phyloP scores from a whole-genome alignment of 2,113 vertebrate genomes.

The Dascyllus trimaculatus region DNA sequence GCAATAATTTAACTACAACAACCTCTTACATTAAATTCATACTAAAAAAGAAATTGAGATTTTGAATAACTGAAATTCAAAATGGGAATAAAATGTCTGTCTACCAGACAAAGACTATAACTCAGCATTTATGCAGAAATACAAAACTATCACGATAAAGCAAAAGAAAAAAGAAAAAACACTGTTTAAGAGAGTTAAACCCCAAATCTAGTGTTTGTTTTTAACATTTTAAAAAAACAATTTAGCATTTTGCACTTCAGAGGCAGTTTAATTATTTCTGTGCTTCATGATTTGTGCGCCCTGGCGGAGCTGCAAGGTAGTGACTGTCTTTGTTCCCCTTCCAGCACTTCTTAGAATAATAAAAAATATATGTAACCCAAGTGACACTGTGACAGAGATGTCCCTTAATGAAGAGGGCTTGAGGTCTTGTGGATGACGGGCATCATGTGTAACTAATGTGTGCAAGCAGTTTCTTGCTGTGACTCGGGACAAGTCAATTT shows the following conservation, averaged over 20 bases:
- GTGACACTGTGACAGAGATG: constrained; percentile 57
- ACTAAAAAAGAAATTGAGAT: not conserved
- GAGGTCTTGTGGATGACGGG: constrained; percentile 35
- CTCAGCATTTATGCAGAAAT: not conserved
- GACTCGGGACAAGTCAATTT: constrained; percentile 34
- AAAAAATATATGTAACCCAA: constrained; percentile 2
- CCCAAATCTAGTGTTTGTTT: not conserved
- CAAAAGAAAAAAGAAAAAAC: not conserved
- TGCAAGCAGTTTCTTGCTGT: constrained; percentile 28
- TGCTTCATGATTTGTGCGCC: constrained; percentile 17
- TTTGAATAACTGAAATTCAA: no score
- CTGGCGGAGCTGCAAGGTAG: not conserved
- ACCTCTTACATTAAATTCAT: not conserved
- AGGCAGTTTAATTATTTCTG: constrained; percentile 2
- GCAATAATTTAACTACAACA: not conserved
- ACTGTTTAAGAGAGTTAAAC: not conserved
- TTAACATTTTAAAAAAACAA: not conserved
- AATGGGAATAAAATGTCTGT: not conserved
- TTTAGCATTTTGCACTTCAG: not conserved
- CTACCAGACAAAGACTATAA: not conserved
- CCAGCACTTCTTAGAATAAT: constrained; percentile 5
- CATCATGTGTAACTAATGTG: constrained; percentile 38
- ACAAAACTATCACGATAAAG: not conserved
- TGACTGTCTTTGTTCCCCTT: not conserved
- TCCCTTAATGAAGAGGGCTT: constrained; percentile 50